Evolutionary conservation across 2,797 vertebrate genomes (phyloP).

Genomic region (Ambastaia sidthimunki): DNA sequence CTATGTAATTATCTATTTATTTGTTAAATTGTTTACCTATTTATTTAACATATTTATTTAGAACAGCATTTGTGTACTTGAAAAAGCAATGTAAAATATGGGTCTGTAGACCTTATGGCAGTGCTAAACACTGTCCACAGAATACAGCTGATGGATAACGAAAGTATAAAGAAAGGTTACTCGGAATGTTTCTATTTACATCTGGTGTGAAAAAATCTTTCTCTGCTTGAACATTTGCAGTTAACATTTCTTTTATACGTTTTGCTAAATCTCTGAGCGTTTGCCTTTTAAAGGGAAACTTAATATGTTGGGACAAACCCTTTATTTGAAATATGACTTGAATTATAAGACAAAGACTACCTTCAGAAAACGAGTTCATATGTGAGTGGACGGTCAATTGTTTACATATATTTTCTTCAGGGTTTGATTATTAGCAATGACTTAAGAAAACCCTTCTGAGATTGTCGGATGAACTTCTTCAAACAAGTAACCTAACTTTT

Average conservation of each 20-base stretch:
- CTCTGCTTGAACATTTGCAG: constrained; percentile 30
- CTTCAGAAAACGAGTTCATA: constrained; percentile 73
- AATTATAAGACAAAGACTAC: constrained; percentile 78
- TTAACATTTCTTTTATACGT: constrained; percentile 23
- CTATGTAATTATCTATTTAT: constrained; percentile 61
- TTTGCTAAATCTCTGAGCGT: constrained; percentile 52
- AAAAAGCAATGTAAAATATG: constrained; percentile 48
- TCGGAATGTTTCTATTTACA: constrained; percentile 49
- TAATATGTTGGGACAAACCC: constrained; percentile 65
- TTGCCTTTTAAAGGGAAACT: constrained; percentile 70
- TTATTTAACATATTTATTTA: constrained; percentile 60
- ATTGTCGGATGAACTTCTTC: constrained; percentile 76
- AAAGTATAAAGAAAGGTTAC: constrained; percentile 35
- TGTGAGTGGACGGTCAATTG: constrained; percentile 89
- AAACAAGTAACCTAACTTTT: constrained; percentile 94
- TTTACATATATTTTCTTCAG: constrained; percentile 93
- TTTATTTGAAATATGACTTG: constrained; percentile 79
- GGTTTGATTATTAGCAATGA: constrained; percentile 83
- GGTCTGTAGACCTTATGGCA: constrained; percentile 24
- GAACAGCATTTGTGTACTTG: constrained; percentile 50
- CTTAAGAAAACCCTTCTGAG: constrained; percentile 81
- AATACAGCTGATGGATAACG: constrained; percentile 1
- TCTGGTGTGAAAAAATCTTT: constrained; percentile 32
- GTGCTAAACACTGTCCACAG: constrained; percentile 35
- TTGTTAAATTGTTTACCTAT: constrained; percentile 62